Conservation (phyloP, 2,113 vertebrate genomes). For the Dascyllus trimaculatus region DNA sequence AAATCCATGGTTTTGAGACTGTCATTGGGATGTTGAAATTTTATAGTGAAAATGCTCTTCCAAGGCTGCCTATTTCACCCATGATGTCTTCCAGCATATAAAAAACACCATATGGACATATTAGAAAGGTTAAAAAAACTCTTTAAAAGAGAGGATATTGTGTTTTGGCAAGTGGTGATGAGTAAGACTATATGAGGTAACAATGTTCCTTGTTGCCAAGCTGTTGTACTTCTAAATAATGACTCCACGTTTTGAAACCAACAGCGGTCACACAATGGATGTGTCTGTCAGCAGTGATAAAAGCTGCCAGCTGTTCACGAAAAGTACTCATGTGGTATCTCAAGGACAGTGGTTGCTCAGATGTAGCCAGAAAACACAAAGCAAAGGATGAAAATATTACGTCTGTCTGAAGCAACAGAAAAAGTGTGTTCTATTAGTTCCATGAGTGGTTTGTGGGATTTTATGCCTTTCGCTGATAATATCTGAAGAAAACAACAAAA, state of each 20-base stretch:
- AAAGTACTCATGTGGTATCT: not conserved
- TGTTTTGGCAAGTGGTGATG: no score
- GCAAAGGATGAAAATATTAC: not conserved
- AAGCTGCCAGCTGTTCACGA: not conserved
- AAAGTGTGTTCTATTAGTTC: not conserved
- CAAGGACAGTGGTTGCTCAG: not conserved
- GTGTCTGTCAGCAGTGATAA: constrained; percentile 6
- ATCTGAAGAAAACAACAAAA: not conserved
- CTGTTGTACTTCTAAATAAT: no score
- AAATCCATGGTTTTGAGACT: no score
- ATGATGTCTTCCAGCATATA: no score
- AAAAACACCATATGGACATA: no score
- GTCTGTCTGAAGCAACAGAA: not conserved
- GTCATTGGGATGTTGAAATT: no score
- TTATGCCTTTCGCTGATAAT: no score
- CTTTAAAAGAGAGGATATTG: no score
- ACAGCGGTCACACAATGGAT: not conserved
- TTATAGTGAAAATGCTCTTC: no score
- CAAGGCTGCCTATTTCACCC: no score
- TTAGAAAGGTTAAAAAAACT: no score
- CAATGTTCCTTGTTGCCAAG: not conserved
- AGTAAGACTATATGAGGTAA: not conserved
- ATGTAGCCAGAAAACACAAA: not conserved
- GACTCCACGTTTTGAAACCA: not conserved
- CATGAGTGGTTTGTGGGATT: not conserved